These are phyloP conservation scores for Corythaeola cristata DNA, from an alignment of 2,113 vertebrate species.

Conservation along the genomic window DNA sequence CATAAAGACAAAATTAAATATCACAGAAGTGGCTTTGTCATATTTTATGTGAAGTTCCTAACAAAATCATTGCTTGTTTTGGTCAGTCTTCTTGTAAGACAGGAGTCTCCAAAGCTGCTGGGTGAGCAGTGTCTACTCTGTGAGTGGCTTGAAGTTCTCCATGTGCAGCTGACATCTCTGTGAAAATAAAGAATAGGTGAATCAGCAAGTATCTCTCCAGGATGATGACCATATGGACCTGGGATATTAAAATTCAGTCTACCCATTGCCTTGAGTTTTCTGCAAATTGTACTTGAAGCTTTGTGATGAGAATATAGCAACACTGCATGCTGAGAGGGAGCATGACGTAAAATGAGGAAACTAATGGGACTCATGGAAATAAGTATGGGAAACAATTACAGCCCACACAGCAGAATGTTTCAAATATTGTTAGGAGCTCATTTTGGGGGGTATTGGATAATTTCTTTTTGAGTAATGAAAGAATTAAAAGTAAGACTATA, in stretches of 20 bases:
- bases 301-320: not conserved
- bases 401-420: not conserved
- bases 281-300: not conserved
- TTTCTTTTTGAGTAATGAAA: not conserved
- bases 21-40: not conserved
- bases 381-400: not conserved
- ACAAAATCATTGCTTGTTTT: not conserved
- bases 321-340: not conserved
- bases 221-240: not conserved
- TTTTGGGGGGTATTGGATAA: not conserved
- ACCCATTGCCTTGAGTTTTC: not conserved
- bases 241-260: not conserved
- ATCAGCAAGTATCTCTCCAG: not conserved
- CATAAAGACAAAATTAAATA: not conserved
- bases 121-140: not conserved
- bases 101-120: not conserved
- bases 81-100: not conserved
- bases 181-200: not conserved
- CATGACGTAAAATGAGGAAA: not conserved
- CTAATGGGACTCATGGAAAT: not conserved
- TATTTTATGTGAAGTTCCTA: not conserved
- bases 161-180: not conserved
- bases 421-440: not conserved
- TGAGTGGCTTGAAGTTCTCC: not conserved
- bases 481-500: not conserved